Evolutionary conservation across 2,113 vertebrate species (phyloP).

Genomic region (Cyprinodon brontotheroides): DNA sequence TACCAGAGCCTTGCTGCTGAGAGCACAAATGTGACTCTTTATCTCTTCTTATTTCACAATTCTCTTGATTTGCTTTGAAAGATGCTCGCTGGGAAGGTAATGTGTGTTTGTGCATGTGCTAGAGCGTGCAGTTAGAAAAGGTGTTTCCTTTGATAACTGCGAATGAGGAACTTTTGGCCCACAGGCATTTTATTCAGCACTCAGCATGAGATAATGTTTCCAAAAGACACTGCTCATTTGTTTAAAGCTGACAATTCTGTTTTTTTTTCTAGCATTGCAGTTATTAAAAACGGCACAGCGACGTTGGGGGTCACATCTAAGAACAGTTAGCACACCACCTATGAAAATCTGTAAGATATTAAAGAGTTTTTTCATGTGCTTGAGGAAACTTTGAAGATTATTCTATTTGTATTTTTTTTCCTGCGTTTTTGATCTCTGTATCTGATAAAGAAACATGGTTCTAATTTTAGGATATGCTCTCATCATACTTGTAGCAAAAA

Average conservation of each 20-base stretch:
- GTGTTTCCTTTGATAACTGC: slow-evolving; percentile 53
- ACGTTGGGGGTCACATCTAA: slow-evolving; percentile 1
- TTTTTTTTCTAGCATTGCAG: background rate
- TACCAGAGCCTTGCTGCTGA: slow-evolving; percentile 7
- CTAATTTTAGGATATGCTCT: background rate
- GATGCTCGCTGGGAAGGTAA: slow-evolving; percentile 39
- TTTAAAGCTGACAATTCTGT: slow-evolving; percentile 6
- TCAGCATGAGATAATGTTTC: slow-evolving; percentile 24
- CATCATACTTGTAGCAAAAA: background rate
- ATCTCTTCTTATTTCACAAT: slow-evolving; percentile 32
- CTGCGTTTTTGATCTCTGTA: background rate
- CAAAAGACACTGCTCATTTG: slow-evolving; percentile 13
- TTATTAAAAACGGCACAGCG: background rate
- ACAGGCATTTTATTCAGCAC: slow-evolving; percentile 30
- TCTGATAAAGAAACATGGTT: background rate
- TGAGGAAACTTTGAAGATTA: background rate
- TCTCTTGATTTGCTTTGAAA: slow-evolving; percentile 43
- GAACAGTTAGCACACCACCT: background rate
- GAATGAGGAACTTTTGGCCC: slow-evolving; percentile 50
- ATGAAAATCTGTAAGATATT: background rate
- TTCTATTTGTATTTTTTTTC: background rate
- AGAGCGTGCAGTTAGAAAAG: slow-evolving; percentile 51
- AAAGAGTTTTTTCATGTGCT: background rate
- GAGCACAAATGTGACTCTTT: slow-evolving; percentile 28
- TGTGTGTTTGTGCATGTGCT: slow-evolving; percentile 4